Base-by-base conservation (phyloP, 2,888 invertebrate species). In the Thymelicus acteon region DNA sequence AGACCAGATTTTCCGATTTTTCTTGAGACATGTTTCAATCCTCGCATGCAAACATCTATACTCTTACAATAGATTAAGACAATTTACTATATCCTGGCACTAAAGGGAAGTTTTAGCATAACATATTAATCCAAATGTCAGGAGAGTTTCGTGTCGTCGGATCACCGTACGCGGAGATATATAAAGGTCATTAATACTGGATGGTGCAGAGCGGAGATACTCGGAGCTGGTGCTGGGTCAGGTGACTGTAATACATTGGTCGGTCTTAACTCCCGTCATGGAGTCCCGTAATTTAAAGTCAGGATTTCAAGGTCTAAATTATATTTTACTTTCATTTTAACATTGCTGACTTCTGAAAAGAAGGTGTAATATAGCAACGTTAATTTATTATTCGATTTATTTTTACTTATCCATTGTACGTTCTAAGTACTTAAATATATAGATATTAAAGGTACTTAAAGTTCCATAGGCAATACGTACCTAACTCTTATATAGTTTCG, bases 171-270 rank as follows among this genome's bases (percentile, higher is more conserved):
- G 84, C 80, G 76, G 85, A 86, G 89, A 91, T 86, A 90, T 91
- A 91, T 91, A 88, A 87, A 78, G 80, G 86, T 85, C 85, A 90
- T 92, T 89, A 89, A 91, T 91, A 90, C 88, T 89, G 85, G 86
- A 82, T 88, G 87, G 85, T 89, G 90, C 85, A 86, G 83, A 85
- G 82, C 78, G 79, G 84, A 90, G 91, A 91, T 91, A 90, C 31
- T 31, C 31, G 3, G 19, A 19, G 80, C 85, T 83, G 77, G 80
- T 77, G 80, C 79, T 78, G 76, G 81, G 83, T 85, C 85, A 86
- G 83, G 84, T 88, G 87, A 87, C 85, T 81, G 79, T 85, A 85
- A 89, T 85, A 82, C 83, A 88, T 85, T 81, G 81, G 81, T 79
- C 77, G 73, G 73, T 73, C 71, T 69, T 58, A 64, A 52, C 49